Conservation (phyloP, 2,888 invertebrate species). For the Quadroppia sp. region DNA sequence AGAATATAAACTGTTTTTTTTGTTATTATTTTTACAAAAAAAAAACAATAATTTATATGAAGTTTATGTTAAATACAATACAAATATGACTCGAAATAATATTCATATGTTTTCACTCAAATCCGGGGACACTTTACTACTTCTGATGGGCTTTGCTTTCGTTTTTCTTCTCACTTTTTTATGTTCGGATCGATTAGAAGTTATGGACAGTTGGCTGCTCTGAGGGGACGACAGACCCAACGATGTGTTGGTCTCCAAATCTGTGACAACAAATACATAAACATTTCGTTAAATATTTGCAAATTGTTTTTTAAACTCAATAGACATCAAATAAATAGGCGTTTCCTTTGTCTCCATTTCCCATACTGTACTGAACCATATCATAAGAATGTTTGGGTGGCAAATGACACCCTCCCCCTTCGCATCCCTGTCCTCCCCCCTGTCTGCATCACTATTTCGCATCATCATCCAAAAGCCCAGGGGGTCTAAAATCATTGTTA, state of each 20-base stretch:
- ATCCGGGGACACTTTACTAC: constrained; percentile 31
- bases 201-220: constrained; percentile 12
- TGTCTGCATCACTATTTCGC: no score
- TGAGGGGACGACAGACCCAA: not conserved
- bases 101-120: constrained; percentile 24
- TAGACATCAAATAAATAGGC: no score
- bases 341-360: no score
- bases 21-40: not conserved
- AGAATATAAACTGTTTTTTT: not conserved
- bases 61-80: not conserved
- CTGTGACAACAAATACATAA: constrained; percentile 21
- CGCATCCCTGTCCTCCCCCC: no score
- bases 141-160: constrained; percentile 27
- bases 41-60: not conserved
- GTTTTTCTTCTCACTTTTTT: constrained; percentile 20
- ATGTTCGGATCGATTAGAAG: constrained; percentile 23
- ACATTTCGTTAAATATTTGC: not conserved
- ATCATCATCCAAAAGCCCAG: no score
- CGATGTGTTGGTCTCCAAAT: not conserved
- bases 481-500: no score
- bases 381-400: no score
- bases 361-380: no score
- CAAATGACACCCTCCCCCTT: no score
- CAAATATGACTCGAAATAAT: not conserved
- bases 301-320: no score